Conservation (phyloP, 1,140 invertebrate genomes). For the Aradophagus sp. region DNA sequence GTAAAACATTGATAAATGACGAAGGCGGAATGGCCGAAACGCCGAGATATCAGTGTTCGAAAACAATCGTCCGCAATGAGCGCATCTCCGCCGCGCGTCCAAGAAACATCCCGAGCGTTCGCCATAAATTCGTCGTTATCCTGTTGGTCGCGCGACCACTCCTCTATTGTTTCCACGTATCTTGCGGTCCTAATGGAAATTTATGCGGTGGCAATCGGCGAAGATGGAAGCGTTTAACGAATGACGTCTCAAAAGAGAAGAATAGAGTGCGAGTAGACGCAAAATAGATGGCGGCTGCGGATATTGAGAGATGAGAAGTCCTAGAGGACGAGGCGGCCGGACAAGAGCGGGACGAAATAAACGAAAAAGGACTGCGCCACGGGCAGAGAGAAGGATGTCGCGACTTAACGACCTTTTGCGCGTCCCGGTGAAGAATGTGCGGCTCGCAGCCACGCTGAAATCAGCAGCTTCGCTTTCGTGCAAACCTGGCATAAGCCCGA, state of each 20-base stretch:
- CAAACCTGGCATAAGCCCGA: conserved; percentile 50
- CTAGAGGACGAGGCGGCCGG: conserved; percentile 1
- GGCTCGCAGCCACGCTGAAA: conserved; percentile 38
- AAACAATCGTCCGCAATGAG: conserved; percentile 41
- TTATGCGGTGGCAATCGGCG: conserved; percentile 58
- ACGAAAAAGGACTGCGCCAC: conserved; percentile 10
- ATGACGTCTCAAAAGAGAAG: conserved; percentile 47
- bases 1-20: conserved; percentile 37
- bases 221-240: conserved; percentile 59
- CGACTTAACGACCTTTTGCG: conserved; percentile 57
- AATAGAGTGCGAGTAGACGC: conserved; percentile 49
- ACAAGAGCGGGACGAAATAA: conserved; percentile 8
- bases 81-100: conserved; percentile 18
- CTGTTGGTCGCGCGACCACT: conserved; percentile 56
- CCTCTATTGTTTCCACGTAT: conserved; percentile 56
- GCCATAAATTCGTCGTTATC: conserved; percentile 57
- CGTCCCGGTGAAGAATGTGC: conserved; percentile 55
- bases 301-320: conserved; percentile 28
- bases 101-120: conserved; percentile 26
- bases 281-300: conserved; percentile 41
- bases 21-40: conserved; percentile 7
- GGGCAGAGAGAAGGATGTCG: conserved; percentile 19
- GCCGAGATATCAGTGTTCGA: conserved; percentile 39
- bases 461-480: conserved; percentile 35
- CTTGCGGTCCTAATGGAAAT: conserved; percentile 54